A percentile compares a stretch with the other conserved stretches of the same genome.
These are phyloP conservation scores for Gymnogyps californianus DNA, from an alignment of 2,113 vertebrate species.

Conservation along the genomic window DNA sequence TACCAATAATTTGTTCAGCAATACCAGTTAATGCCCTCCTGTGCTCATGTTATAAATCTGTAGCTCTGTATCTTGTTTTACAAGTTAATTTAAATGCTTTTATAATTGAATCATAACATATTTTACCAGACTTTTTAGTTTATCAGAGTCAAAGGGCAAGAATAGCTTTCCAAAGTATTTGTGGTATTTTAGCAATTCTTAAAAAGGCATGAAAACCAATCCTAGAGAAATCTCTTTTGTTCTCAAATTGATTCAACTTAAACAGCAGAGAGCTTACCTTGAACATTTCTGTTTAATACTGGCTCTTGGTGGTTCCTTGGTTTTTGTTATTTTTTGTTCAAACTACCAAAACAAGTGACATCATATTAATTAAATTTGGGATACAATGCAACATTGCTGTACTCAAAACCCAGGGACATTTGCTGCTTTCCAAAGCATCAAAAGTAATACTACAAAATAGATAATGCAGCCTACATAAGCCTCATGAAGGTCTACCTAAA, in stretches of 20 bases:
- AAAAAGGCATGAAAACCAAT: not conserved
- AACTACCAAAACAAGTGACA: slow-evolving; percentile 77
- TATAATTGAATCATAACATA: not conserved
- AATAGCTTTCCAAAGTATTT: not conserved
- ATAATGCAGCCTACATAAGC: not conserved
- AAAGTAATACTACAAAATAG: not conserved
- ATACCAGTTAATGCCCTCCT: not conserved
- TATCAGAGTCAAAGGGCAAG: not conserved
- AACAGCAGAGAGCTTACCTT: slow-evolving; percentile 77
- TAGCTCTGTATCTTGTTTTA: not conserved
- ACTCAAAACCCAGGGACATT: not conserved
- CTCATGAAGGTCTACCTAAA: not conserved
- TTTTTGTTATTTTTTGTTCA: slow-evolving; percentile 81
- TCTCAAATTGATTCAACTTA: not conserved
- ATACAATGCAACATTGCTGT: not conserved
- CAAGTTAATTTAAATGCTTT: not conserved
- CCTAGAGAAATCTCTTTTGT: not conserved
- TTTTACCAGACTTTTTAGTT: not conserved
- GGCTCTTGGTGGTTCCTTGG: slow-evolving; percentile 65
- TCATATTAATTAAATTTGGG: not conserved
- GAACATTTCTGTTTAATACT: slow-evolving; percentile 84
- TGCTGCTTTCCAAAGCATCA: not conserved
- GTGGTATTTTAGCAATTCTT: not conserved
- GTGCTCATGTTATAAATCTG: not conserved
- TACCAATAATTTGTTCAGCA: not conserved